phyloP scores from a whole-genome alignment of 2,888 invertebrate genomes.

The Chorisops tibialis region DNA sequence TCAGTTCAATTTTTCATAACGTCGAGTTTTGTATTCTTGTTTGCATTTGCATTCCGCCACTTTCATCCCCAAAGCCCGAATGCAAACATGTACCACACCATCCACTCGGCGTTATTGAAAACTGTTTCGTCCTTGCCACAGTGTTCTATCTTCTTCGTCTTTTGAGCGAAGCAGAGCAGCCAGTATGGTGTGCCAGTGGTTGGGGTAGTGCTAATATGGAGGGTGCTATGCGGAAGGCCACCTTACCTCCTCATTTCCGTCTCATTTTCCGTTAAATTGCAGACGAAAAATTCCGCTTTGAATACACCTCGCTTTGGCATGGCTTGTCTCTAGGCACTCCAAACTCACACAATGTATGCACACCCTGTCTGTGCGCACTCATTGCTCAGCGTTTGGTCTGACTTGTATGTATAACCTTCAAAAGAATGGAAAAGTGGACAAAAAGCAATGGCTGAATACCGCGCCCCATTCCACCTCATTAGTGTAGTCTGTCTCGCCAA shows the following conservation, averaged over 20 bases:
- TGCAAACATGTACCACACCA: neutral
- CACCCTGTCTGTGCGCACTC: no score
- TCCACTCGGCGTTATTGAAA: neutral
- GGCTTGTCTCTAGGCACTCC: neutral
- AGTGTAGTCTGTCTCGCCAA: no score
- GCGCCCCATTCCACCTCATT: no score
- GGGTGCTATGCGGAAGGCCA: neutral
- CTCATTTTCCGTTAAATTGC: neutral
- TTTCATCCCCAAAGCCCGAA: neutral
- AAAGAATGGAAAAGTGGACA: no score
- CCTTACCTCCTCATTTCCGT: neutral
- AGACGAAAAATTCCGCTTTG: neutral
- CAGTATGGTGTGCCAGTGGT: neutral
- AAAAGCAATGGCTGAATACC: no score
- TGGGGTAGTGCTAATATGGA: no score
- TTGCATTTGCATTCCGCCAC: conserved; percentile 22
- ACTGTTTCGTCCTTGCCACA: neutral
- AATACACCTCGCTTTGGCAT: neutral
- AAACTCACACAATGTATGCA: no score
- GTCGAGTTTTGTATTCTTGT: conserved; percentile 16
- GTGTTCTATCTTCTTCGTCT: neutral
- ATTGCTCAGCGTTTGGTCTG: no score
- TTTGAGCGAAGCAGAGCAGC: neutral
- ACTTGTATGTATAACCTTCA: no score
- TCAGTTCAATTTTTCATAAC: conserved; percentile 24